phyloP scores from a whole-genome alignment of 2,888 invertebrate species.

The Polydrusus pterygomalis region DNA sequence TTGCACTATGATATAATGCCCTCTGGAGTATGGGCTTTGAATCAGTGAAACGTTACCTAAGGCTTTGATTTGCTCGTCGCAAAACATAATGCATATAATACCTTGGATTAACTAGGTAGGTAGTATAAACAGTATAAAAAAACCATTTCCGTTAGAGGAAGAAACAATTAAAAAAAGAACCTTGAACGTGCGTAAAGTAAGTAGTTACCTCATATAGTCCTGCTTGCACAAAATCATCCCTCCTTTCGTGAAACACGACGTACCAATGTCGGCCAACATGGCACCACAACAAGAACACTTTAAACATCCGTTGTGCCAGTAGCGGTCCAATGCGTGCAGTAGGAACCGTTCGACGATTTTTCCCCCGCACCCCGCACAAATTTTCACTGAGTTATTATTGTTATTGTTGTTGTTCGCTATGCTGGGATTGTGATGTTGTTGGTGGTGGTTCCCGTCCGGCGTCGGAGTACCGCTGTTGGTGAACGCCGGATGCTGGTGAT shows the following conservation, averaged over 20 bases:
- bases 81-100: too few relatives aligned
- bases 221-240: constrained; percentile 96
- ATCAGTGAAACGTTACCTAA: too few relatives aligned
- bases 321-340: constrained; percentile 93
- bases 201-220: constrained; percentile 93
- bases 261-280: constrained; percentile 92
- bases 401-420: constrained; percentile 73
- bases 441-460: constrained; percentile 71
- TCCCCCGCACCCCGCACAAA: constrained; percentile 94
- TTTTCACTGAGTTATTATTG: constrained; percentile 78
- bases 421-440: constrained; percentile 75
- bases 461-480: constrained; percentile 67
- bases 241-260: constrained; percentile 93
- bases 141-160: too few relatives aligned
- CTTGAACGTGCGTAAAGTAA: constrained; percentile 27
- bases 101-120: too few relatives aligned
- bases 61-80: too few relatives aligned
- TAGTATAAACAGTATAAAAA: too few relatives aligned
- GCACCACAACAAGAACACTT: constrained; percentile 95
- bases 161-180: neutral
- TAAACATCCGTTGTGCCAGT: constrained; percentile 96
- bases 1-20: too few relatives aligned
- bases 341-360: constrained; percentile 94
- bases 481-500: constrained; percentile 72
- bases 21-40: too few relatives aligned